Base-by-base conservation (phyloP, 1,140 invertebrate genomes). In the Augochlora pura region DNA sequence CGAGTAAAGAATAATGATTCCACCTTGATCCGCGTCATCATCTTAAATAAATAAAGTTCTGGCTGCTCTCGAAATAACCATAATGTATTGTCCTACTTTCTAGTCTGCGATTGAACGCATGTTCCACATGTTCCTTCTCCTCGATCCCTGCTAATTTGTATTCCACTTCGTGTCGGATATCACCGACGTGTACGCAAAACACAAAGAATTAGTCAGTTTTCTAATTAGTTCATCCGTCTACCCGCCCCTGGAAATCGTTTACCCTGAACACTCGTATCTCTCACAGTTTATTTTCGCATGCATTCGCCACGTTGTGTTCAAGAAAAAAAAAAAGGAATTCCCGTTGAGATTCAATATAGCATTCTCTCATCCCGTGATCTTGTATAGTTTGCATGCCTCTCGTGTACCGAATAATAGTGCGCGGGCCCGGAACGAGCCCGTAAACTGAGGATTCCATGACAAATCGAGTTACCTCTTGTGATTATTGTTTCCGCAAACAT, bases 1-100 rank as follows among this genome's bases (percentile, higher is more conserved):
- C 83, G 86, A 87, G 81, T 84, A 87, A 89, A 32, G 32, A 82
- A 86, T 79, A 70, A 75, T 39, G 66, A 76, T 59, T 66, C 72
- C 52, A 82, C 63, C 80, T 82, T 39, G 76, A 72, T 73, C 74
- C 74, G 66, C 74, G 77, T 87, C 63, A 83, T 85, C 80, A 69
- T 77, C 65, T 78, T 82, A 84, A 73, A 85, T 81, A 87, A 85
- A 77, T 81, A 82, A 87, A 49, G 69, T 82, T 81, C 52, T 74
- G 79, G 66, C 72, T 81, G 71, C 74, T 85, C 69, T 85, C 69
- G 54, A 76, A 86, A 77, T 76, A 83, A 84, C 62, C 74, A 82
- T 77, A 80, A 84, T 77, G 71, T 80, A 86, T 84, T 83, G 80
- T 88, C 85, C 85, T 87, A 88, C 78, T 57, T n/a, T 77, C 80